Base-by-base conservation (phyloP, 2,888 invertebrate species). In the Lycophotia porphyrea region DNA sequence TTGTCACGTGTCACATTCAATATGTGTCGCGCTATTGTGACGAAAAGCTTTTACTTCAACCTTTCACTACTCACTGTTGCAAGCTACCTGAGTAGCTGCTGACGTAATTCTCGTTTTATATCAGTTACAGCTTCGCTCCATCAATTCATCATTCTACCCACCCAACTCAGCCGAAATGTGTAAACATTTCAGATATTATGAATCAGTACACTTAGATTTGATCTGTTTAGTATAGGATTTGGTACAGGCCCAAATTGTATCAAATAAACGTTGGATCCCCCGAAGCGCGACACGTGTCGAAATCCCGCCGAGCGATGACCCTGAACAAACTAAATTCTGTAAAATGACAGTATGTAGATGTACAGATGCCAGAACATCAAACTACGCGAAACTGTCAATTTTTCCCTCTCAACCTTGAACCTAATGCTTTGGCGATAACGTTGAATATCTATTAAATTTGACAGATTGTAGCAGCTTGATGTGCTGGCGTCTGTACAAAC, bases 321-420 rank as follows among this genome's bases (percentile, higher is more conserved):
- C 39, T 64, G 58, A 80, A 65, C 52, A 52, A 68, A 83, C 49
- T 60, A 69, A 71, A 71, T 64, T 55, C 31, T n/a, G 58, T 74
- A 47, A 74, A 55, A 69, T 52, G 13, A 47, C 27, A 47, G 44
- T 55, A n/a, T n/a, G n/a, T n/a, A n/a, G n/a, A n/a, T n/a, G n/a
- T n/a, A n/a, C n/a, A n/a, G n/a, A n/a, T n/a, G n/a, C n/a, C n/a
- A n/a, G n/a, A n/a, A n/a, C n/a, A n/a, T n/a, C n/a, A n/a, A n/a
- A n/a, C n/a, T n/a, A n/a, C n/a, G n/a, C n/a, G n/a, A n/a, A n/a
- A n/a, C n/a, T n/a, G n/a, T n/a, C n/a, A n/a, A n/a, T n/a, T n/a
- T n/a, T n/a, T n/a, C n/a, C n/a, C n/a, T n/a, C n/a, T n/a, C n/a
- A n/a, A n/a, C n/a, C n/a, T n/a, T n/a, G n/a, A n/a, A n/a, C n/a